These are phyloP conservation scores for Pimpla rufipes DNA, from an alignment of 2,888 invertebrate species.

Conservation along the genomic window DNA sequence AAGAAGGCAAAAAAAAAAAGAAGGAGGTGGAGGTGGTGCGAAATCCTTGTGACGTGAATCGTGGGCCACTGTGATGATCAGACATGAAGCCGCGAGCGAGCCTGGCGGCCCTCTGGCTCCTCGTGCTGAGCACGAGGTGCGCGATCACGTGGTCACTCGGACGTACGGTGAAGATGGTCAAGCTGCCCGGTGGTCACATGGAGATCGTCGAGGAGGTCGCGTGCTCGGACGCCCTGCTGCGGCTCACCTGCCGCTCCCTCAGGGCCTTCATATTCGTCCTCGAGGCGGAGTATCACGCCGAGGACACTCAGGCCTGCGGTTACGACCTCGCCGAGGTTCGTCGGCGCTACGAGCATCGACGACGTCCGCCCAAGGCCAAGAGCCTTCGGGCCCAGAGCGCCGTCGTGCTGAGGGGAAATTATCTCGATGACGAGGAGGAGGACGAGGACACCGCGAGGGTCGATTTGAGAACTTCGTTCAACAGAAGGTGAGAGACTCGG, in stretches of 20 bases:
- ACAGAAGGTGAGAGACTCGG: constrained; percentile 80
- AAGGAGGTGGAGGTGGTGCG: constrained; percentile 30
- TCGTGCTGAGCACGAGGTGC: constrained; percentile 62
- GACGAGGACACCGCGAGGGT: constrained; percentile 71
- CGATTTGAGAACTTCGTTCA: constrained; percentile 80
- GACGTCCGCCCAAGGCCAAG: constrained; percentile 8
- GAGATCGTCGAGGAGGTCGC: constrained; percentile 81
- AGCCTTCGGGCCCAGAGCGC: constrained; percentile 16
- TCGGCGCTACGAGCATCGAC: constrained; percentile 30
- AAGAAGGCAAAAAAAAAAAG: constrained; percentile 28
- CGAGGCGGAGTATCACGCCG: constrained; percentile 79
- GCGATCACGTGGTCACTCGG: constrained; percentile 41
- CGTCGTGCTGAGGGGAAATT: constrained; percentile 76
- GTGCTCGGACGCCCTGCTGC: constrained; percentile 79
- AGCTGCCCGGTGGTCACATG: constrained; percentile 77
- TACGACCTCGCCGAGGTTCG: constrained; percentile 67
- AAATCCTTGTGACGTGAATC: constrained; percentile 58
- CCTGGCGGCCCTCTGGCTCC: constrained; percentile 72
- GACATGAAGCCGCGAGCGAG: constrained; percentile 79
- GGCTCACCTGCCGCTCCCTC: constrained; percentile 82
- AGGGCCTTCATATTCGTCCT: constrained; percentile 81
- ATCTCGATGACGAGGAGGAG: constrained; percentile 73
- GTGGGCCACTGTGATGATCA: constrained; percentile 77
- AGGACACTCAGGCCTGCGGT: constrained; percentile 76
- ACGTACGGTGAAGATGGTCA: constrained; percentile 59